Evolutionary conservation across 2,888 invertebrate species (phyloP), one percentile per base, ranked within the genome.

Genomic region (Formica aserva): DNA sequence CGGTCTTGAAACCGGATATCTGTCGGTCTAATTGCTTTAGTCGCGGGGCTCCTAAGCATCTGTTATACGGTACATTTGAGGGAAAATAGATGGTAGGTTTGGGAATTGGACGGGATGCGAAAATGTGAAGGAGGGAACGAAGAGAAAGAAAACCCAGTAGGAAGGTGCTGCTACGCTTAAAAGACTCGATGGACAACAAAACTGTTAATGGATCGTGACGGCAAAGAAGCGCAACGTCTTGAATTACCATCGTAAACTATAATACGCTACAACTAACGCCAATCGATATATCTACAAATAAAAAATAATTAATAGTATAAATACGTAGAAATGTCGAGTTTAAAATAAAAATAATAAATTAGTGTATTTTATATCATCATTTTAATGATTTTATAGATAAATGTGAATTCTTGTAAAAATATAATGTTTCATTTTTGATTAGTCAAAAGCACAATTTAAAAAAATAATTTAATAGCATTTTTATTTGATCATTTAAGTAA

Each of bases 11-110:
- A 92, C 89, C 85, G 87, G 91, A 92, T 92, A 91, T 84, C 86
- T 87, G 86, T 83, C 88, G 85, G 83, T 88, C 88, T 92, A 91
- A 92, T 92, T 92, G 91, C 90, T 92, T 86, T 62, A 66, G 88
- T 83, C 74, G 60, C 80, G 80, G 83, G 81, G 81, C 85, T 85
- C 78, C 84, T 81, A 81, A 85, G 85, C 87, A 85, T 83, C 85
- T 81, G 87, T 85, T 87, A 85, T 84, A 87, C 84, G 80, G 69
- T 74, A 77, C 84, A 80, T 83, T 87, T 82, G 75, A 74, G 63
- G 66, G 82, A 86, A 89, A 91, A 91, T 88, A 86, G 86, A 86
- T 77, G 89, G 88, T 85, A 67, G 76, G 69, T 65, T 83, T 52
- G 80, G 41, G 67, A 67, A 63, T 85, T 76, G 63, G 83, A 80